A percentile compares a stretch with the other conserved stretches of the same genome.
These are phyloP conservation scores for Sebastolobus alascanus DNA, from an alignment of 2,797 vertebrate genomes.

Conservation along the genomic window DNA sequence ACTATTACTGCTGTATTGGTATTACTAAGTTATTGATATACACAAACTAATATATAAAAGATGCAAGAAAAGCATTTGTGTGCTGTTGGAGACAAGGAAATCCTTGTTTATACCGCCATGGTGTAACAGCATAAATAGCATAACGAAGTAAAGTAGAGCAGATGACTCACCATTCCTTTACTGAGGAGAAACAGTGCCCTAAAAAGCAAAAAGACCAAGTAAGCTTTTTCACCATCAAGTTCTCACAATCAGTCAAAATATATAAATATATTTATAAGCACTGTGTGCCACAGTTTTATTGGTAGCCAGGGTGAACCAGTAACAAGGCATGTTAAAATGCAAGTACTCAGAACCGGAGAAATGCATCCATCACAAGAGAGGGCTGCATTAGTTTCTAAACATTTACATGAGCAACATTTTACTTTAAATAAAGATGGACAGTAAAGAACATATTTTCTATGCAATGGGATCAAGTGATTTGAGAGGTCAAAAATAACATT, in stretches of 20 bases:
- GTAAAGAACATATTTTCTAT: background rate
- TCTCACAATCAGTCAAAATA: background rate
- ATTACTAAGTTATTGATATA: background rate
- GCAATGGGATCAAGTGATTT: background rate
- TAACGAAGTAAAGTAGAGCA: background rate
- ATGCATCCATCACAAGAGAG: background rate
- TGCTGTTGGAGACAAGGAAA: background rate
- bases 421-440: background rate
- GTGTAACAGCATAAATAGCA: background rate
- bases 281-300: background rate
- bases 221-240: background rate
- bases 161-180: conserved; percentile 95
- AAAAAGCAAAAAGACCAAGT: conserved; percentile 27
- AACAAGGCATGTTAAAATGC: background rate
- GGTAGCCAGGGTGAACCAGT: background rate
- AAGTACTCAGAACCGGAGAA: no score
- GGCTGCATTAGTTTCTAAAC: background rate
- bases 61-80: background rate
- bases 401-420: background rate
- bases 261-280: background rate
- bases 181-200: conserved; percentile 96
- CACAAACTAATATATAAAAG: background rate
- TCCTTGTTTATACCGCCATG: background rate
- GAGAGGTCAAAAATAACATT: background rate
- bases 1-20: background rate